phyloP scores from a whole-genome alignment of 2,888 invertebrate genomes.

The Drosophila testacea region DNA sequence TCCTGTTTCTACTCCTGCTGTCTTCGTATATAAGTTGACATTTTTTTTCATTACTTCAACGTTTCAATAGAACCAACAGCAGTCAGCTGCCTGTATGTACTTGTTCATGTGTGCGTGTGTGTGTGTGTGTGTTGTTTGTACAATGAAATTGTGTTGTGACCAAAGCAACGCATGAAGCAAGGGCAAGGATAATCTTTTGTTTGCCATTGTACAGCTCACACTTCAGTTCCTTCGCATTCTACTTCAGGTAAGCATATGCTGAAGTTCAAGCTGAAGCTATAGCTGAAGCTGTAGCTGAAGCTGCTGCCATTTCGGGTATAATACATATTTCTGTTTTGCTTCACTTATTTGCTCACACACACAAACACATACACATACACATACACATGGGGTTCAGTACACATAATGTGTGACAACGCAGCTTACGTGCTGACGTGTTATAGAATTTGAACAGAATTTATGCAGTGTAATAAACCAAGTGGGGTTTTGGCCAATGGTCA shows the following conservation, averaged over 20 bases:
- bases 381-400: slow-evolving; percentile 6
- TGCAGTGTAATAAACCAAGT: slow-evolving; percentile 58
- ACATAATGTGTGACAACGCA: slow-evolving; percentile 51
- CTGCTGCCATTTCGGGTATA: slow-evolving; percentile 49
- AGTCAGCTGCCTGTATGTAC: slow-evolving; percentile 21
- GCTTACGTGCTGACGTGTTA: slow-evolving; percentile 64
- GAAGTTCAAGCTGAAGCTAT: slow-evolving; percentile 1
- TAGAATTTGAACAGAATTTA: slow-evolving; percentile 71
- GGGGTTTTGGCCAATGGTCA: slow-evolving; percentile 9
- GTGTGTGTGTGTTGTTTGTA: slow-evolving; percentile 29
- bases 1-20: slow-evolving; percentile 18
- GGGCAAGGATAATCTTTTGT: slow-evolving; percentile 81
- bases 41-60: slow-evolving; percentile 80
- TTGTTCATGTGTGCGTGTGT: slow-evolving; percentile 17
- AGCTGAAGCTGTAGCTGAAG: slow-evolving; percentile 13
- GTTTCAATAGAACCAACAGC: slow-evolving; percentile 71
- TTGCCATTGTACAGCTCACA: slow-evolving; percentile 62
- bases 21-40: slow-evolving; percentile 67
- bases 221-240: slow-evolving; percentile 42
- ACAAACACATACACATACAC: slow-evolving; percentile 10
- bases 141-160: slow-evolving; percentile 52
- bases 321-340: slow-evolving; percentile 56
- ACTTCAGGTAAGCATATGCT: slow-evolving; percentile 53
- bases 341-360: slow-evolving; percentile 42
- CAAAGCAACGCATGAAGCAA: slow-evolving; percentile 61